These are phyloP conservation scores for Heterodera schachtii DNA, from an alignment of 1,140 invertebrate genomes.

Conservation along the genomic window DNA sequence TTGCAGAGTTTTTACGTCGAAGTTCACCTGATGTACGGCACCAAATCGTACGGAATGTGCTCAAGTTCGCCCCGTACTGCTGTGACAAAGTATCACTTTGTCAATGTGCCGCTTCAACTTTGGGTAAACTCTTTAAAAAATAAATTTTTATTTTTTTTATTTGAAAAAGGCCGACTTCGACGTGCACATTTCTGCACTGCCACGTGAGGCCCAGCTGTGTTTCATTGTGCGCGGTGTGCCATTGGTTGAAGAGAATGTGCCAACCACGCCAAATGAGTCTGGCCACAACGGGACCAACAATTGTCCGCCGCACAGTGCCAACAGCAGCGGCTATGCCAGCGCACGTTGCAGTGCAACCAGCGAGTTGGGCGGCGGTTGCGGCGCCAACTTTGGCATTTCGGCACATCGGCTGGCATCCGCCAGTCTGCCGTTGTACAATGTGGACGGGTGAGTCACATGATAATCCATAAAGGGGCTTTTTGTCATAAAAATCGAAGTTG, in stretches of 20 bases:
- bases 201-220: slow-evolving; percentile 41
- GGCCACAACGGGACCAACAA: slow-evolving; percentile 20
- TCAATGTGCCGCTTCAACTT: slow-evolving; percentile 35
- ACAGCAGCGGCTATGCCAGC: slow-evolving; percentile 10
- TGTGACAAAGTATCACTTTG: slow-evolving; percentile 36
- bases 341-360: slow-evolving; percentile 1
- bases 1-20: slow-evolving; percentile 33
- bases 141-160: neutral
- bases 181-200: slow-evolving; percentile 31
- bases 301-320: neutral
- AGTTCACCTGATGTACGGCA: slow-evolving; percentile 44
- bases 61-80: neutral
- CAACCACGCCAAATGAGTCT: neutral
- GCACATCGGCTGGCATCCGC: slow-evolving; percentile 40
- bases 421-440: slow-evolving; percentile 41
- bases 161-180: slow-evolving; percentile 40
- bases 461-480: no score
- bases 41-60: slow-evolving; percentile 37
- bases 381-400: neutral
- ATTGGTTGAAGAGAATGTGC: slow-evolving; percentile 6
- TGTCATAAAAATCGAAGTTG: no score
- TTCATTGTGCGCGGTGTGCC: slow-evolving; percentile 40
- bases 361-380: neutral
- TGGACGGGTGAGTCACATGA: slow-evolving; percentile 31
- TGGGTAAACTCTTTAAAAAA: slow-evolving; percentile 34